phyloP scores from a whole-genome alignment of 2,113 vertebrate genomes.

The Tonatia bakeri region DNA sequence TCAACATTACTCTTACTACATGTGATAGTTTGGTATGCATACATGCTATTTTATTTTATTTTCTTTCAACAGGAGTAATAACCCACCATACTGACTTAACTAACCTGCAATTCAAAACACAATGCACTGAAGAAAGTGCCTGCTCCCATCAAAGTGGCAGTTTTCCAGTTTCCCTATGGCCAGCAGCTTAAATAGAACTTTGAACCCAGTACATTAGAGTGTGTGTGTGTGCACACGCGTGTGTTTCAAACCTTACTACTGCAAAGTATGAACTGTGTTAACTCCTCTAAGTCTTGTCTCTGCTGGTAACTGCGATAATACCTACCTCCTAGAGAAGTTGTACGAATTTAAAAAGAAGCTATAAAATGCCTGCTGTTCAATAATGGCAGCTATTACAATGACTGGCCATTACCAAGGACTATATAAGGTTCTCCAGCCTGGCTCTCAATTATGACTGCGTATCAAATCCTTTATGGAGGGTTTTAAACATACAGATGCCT shows the following conservation, averaged over 20 bases:
- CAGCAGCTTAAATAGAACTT: neutral
- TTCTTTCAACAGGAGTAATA: neutral
- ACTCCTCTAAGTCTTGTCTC: neutral
- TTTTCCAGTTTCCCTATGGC: neutral
- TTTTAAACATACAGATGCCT: neutral
- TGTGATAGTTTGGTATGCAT: neutral
- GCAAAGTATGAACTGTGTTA: neutral
- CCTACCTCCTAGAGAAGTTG: neutral
- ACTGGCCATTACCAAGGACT: neutral
- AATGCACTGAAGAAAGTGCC: neutral
- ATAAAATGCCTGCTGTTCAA: neutral
- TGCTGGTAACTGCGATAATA: neutral
- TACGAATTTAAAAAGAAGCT: neutral
- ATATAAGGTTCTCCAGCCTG: neutral
- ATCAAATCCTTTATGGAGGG: neutral
- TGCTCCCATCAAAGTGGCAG: neutral
- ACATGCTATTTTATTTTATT: neutral
- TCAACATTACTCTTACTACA: neutral
- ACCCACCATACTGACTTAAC: neutral
- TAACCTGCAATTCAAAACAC: constrained; percentile 12
- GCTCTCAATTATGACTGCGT: neutral
- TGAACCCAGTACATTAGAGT: neutral
- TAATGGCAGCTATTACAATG: neutral
- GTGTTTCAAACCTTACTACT: neutral
- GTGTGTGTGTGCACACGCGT: fast-evolving